phyloP scores from a whole-genome alignment of 2,113 vertebrate species.

The Pomatostomus ruficeps region DNA sequence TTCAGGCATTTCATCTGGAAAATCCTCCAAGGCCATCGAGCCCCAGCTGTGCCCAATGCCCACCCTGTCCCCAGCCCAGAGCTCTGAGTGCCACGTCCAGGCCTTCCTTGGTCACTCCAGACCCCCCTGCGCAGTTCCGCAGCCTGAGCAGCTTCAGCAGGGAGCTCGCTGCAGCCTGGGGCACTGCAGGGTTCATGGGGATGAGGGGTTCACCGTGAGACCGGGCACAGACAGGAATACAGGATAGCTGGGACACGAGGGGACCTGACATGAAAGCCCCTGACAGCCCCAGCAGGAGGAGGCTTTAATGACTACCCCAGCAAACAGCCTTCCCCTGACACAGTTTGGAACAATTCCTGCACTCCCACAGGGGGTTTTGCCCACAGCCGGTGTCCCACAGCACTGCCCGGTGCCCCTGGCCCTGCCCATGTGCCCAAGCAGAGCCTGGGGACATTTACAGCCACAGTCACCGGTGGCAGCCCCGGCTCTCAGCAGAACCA shows the following conservation, averaged over 20 bases:
- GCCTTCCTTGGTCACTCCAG: neutral
- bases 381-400: neutral
- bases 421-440: neutral
- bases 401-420: neutral
- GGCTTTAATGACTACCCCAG: neutral
- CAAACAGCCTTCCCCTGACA: neutral
- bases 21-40: fast-evolving
- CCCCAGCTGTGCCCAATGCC: fast-evolving
- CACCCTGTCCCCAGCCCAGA: neutral
- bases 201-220: neutral
- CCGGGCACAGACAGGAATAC: neutral
- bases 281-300: neutral
- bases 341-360: too few relatives aligned
- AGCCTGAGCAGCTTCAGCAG: neutral
- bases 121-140: neutral
- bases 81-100: neutral
- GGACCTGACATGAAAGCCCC: neutral
- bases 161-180: neutral
- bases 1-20: neutral
- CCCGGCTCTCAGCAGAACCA: fast-evolving
- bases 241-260: neutral
- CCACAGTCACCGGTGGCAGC: neutral
- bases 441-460: fast-evolving
- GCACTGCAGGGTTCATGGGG: fast-evolving
- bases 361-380: neutral